Evolutionary conservation across 2,888 invertebrate species (phyloP).

Genomic region (Sericinus montela): DNA sequence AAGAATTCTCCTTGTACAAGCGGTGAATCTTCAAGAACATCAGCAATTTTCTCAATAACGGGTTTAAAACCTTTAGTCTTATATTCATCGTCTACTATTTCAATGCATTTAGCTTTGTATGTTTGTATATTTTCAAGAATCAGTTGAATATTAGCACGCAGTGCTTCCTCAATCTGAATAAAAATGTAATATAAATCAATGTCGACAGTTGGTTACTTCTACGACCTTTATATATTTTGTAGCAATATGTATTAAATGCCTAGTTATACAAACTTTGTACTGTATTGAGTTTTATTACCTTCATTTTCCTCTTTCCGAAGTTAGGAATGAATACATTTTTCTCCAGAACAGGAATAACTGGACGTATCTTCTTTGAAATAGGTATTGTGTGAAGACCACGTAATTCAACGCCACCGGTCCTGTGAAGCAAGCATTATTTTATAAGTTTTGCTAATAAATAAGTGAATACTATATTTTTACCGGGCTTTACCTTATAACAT

Average conservation of each 20-base stretch:
- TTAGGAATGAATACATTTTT: constrained; percentile 86
- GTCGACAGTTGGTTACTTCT: too few species aligned
- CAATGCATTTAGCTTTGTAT: constrained; percentile 80
- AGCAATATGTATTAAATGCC: too few species aligned
- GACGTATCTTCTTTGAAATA: constrained; percentile 83
- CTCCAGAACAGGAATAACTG: constrained; percentile 88
- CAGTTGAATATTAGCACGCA: constrained; percentile 83
- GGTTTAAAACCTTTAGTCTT: constrained; percentile 66
- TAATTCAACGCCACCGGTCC: constrained; percentile 88
- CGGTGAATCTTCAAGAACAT: constrained; percentile 83
- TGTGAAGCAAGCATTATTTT: constrained; percentile 30
- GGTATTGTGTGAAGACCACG: constrained; percentile 87
- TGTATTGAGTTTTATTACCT: constrained; percentile 32
- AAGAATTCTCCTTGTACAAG: constrained; percentile 83
- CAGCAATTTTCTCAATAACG: constrained; percentile 75
- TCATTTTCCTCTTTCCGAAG: constrained; percentile 58
- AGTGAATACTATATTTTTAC: not conserved
- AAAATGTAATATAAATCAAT: constrained; percentile 9
- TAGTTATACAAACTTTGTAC: too few species aligned
- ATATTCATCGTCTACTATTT: constrained; percentile 74
- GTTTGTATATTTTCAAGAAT: constrained; percentile 84
- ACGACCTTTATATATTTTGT: too few species aligned
- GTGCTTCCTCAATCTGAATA: constrained; percentile 67
- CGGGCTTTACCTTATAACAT: constrained; percentile 73
- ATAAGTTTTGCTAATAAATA: not conserved